These are phyloP conservation scores for Rhombomys opimus DNA, from an alignment of 2,113 vertebrate species.

Conservation along the genomic window DNA sequence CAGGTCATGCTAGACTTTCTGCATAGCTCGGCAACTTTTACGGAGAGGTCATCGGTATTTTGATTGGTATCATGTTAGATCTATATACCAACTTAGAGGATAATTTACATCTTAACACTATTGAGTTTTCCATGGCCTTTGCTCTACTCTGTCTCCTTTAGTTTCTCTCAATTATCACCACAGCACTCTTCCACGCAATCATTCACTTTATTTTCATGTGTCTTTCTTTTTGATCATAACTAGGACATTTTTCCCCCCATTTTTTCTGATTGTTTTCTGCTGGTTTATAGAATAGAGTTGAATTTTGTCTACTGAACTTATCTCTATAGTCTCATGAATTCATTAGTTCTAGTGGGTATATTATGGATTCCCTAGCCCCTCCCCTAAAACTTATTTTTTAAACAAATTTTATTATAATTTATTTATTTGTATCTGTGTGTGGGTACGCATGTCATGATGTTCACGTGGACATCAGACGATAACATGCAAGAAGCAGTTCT, in stretches of 20 bases:
- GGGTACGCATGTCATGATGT: not conserved
- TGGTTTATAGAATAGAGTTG: not conserved
- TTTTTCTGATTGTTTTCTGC: not conserved
- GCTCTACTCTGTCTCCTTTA: not conserved
- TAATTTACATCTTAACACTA: not conserved
- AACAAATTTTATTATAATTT: not conserved
- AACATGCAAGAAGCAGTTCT: not conserved
- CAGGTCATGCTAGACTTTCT: not conserved
- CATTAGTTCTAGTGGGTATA: fast-evolving
- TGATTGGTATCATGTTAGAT: not conserved
- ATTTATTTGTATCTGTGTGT: not conserved
- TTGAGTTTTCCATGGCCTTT: not conserved
- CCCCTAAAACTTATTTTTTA: not conserved
- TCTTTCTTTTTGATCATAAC: not conserved
- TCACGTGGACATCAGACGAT: not conserved
- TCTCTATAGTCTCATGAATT: fast-evolving
- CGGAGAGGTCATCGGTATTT: not conserved
- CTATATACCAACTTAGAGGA: not conserved
- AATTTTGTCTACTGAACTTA: not conserved
- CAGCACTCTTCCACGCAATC: not conserved
- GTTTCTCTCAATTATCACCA: not conserved
- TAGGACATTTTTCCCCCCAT: not conserved
- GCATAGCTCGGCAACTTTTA: not conserved
- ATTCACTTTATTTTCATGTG: not conserved
- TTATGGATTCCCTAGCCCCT: not conserved